A percentile compares a stretch with the other conserved stretches of the same genome.
Evolutionary conservation across 2,113 vertebrate species (phyloP).

Genomic region (human): GRCh38 chr7:155065001-155065500

Average conservation of each 20-base stretch:
- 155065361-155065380: neutral
- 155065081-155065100: neutral
- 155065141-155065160: neutral
- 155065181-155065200: neutral
- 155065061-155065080: neutral
- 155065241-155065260: rapidly evolving
- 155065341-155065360: neutral
- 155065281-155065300: neutral
- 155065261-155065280: neutral
- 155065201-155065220: neutral
- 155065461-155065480: neutral
- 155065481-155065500: neutral
- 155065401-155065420: neutral
- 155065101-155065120: neutral
- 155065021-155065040: neutral
- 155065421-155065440: neutral
- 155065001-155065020: neutral
- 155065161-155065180: neutral
- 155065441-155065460: neutral
- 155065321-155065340: neutral
- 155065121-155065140: neutral
- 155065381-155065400: neutral
- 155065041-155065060: neutral
- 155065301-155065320: neutral
- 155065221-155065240: neutral